Base-by-base conservation (phyloP, 2,797 vertebrate genomes). In the Perodicticus potto region DNA sequence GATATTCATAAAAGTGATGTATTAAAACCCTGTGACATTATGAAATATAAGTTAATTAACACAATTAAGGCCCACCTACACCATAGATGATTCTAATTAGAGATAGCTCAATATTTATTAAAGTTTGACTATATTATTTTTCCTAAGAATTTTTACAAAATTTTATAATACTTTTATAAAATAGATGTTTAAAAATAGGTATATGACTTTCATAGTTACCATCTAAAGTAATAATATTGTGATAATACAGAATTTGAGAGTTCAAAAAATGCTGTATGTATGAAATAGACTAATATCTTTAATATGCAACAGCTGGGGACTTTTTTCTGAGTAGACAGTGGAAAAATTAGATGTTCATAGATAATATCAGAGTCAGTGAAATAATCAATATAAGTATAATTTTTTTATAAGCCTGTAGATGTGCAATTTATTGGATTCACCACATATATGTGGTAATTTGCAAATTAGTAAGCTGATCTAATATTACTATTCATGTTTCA, bases 41-140 rank as follows among this genome's bases (percentile, higher is more conserved):
- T 45, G 61, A 20, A 92, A 34, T 93, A 49, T 86, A 89, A 80
- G n/a, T 86, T 92, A 84, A 87, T 87, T 91, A 96, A 83, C 19
- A 78, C 57, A 91, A 16, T 63, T 85, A 96, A 86, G 34, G 34
- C 17, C 77, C 73, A 11, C 4, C 29, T n/a, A n/a, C n/a, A n/a
- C 40, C 90, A 67, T 92, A 88, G 88, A 90, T 88, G 87, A 22
- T 91, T 90, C 27, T 27, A 88, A 74, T 49, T 76, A 78, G 63
- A 92, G 53, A 85, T 74, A 86, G 57, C n/a, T 93, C 86, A 92
- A 59, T 69, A 73, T 7, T 74, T 45, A 93, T 90, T 86, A 95
- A 97, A 96, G 57, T 8, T 90, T 93, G 61, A 95, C 88, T 85
- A 90, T 29, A 89, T 95, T 72, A 57, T 95, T 70, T 77, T 65